A percentile compares a stretch with the other conserved stretches of the same genome.
These are phyloP conservation scores for Pyrocoelia pectoralis DNA, from an alignment of 2,888 invertebrate species.

Conservation along the genomic window DNA sequence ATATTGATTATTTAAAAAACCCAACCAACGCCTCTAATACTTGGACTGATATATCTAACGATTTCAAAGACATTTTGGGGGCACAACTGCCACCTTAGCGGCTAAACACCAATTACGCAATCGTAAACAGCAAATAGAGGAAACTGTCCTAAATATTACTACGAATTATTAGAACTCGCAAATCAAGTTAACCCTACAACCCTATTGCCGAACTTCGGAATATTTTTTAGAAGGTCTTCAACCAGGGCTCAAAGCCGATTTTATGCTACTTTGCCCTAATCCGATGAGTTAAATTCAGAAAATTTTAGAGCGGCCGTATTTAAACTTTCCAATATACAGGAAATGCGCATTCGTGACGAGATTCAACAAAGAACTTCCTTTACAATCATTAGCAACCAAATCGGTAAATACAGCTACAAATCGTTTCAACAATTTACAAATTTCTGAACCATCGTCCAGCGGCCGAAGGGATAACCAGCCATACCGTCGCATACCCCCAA, in stretches of 20 bases:
- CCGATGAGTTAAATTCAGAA: neutral
- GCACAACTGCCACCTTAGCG: neutral
- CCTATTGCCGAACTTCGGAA: neutral
- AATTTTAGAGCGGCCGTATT: neutral
- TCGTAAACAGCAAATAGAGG: neutral
- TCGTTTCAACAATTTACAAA: too few species aligned
- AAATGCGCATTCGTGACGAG: neutral
- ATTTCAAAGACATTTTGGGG: neutral
- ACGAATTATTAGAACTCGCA: neutral
- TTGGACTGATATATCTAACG: neutral
- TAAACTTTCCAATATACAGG: neutral
- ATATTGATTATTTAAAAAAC: neutral
- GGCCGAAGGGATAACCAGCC: too few species aligned
- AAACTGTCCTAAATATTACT: neutral
- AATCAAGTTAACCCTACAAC: neutral
- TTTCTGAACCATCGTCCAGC: too few species aligned
- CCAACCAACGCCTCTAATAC: neutral
- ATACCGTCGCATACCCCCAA: too few species aligned
- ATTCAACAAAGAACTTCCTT: too few species aligned
- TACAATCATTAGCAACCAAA: too few species aligned
- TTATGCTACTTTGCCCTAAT: neutral
- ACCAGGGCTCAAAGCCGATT: neutral
- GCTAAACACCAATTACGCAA: neutral
- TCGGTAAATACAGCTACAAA: too few species aligned
- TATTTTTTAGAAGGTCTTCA: neutral